Percentiles rank a stretch among this genome's conserved stretches.
Evolutionary conservation across 2,113 vertebrate genomes (phyloP).

Genomic region (Mormoops blainvillei): DNA sequence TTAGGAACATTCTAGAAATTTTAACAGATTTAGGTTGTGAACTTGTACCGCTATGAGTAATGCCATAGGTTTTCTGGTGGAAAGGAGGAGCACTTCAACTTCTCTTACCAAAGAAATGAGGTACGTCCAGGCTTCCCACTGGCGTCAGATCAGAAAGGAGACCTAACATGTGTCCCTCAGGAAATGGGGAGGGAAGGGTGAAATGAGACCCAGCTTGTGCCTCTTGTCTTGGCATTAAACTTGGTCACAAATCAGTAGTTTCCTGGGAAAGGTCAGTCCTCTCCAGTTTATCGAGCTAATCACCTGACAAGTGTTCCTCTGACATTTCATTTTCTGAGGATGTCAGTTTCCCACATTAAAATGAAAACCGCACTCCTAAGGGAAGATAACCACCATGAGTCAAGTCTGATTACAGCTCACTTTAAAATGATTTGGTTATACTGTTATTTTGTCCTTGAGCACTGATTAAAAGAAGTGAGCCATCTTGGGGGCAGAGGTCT

Average conservation of each 20-base stretch:
- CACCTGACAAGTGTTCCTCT: not conserved
- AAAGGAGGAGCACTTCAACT: not conserved
- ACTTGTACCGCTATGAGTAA: not conserved
- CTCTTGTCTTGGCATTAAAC: not conserved
- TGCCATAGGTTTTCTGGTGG: not conserved
- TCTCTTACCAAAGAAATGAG: not conserved
- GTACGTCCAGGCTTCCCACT: not conserved
- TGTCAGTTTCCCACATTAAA: not conserved
- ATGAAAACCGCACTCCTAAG: not conserved
- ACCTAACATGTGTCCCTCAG: fast-evolving
- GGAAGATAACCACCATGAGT: not conserved
- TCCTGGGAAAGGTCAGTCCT: not conserved
- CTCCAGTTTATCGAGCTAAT: not conserved
- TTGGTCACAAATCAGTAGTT: not conserved
- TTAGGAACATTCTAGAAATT: not conserved
- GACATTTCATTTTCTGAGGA: not conserved
- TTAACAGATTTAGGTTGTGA: not conserved
- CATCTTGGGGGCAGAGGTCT: not conserved
- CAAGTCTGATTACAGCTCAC: not conserved
- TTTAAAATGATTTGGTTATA: not conserved
- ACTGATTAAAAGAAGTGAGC: not conserved
- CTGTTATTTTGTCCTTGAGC: not conserved
- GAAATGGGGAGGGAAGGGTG: not conserved
- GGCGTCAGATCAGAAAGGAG: not conserved
- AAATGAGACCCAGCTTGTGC: fast-evolving